phyloP scores from a whole-genome alignment of 2,888 invertebrate species.

The Rhaphigaster nebulosa region DNA sequence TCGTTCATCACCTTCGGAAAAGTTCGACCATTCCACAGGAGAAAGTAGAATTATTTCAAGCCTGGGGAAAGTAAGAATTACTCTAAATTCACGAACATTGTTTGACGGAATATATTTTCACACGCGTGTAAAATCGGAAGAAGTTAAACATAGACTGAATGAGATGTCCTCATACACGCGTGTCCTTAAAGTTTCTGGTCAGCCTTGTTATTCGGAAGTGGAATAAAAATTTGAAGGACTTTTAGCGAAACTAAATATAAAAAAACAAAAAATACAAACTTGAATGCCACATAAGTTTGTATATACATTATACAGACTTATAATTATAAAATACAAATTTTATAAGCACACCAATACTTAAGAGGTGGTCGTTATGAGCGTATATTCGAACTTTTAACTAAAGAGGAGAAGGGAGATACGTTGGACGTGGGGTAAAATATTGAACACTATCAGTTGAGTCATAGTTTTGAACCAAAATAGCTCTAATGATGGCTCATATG shows the following conservation, averaged over 20 bases:
- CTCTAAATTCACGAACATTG: background rate
- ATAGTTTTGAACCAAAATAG: no score
- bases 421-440: no score
- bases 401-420: no score
- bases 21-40: conserved; percentile 8
- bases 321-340: no score
- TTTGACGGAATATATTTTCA: background rate
- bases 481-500: no score
- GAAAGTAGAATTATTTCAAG: background rate
- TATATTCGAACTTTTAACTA: no score
- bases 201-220: background rate
- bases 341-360: no score
- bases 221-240: background rate
- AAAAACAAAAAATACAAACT: background rate
- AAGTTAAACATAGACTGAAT: background rate
- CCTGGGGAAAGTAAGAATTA: background rate
- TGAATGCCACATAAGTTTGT: no score
- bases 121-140: conserved; percentile 32
- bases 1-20: background rate
- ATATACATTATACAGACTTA: no score
- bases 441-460: no score
- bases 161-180: background rate
- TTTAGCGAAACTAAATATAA: background rate
- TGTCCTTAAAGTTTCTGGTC: background rate
- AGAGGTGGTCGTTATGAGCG: no score